Evolutionary conservation across 2,888 invertebrate species (phyloP), one percentile per base, ranked within the genome.

Genomic region (Eristalis arbustorum): DNA sequence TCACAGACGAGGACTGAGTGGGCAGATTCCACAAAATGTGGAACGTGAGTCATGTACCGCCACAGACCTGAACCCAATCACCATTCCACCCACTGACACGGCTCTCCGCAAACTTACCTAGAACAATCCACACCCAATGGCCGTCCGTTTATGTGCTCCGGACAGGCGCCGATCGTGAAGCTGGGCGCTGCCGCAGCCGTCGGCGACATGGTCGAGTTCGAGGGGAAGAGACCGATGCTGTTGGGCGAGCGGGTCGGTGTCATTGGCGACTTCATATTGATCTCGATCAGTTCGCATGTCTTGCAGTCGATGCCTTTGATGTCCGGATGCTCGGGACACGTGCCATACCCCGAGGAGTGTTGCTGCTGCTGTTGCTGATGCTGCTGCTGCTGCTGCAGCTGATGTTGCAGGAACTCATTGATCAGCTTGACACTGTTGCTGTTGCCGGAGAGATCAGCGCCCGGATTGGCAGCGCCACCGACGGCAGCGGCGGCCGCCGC

Each of bases 41-140:
- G 31, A 31, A 4, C 2, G 31, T 31, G 28, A 28, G 28, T n/a
- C n/a, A n/a, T n/a, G n/a, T n/a, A n/a, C n/a, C n/a, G n/a, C n/a
- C n/a, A n/a, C n/a, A n/a, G n/a, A n/a, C n/a, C n/a, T n/a, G n/a
- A n/a, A n/a, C n/a, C n/a, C n/a, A n/a, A n/a, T n/a, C n/a, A n/a
- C n/a, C 28, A 28, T 28, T 28, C 4, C 28, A 28, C 28, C 28
- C 28, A 31, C 28, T 3, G 4, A 28, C 2, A 28, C 28, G 6
- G 0, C 0, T 0, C 31, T 3, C 6, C 31, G 62, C 25, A n/a
- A 14, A 89, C 91, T 91, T 90, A 93, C 93, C 93, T 91, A 22
- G 97, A 95, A 92, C 99, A 99, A 91, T 98, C 98, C 74, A 98
- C 97, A 67, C 98, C 98, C 89, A 97, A 96, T 0, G 98, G 97